These are phyloP conservation scores for Lucifuga dentata DNA, from an alignment of 2,113 vertebrate species.

Conservation along the genomic window DNA sequence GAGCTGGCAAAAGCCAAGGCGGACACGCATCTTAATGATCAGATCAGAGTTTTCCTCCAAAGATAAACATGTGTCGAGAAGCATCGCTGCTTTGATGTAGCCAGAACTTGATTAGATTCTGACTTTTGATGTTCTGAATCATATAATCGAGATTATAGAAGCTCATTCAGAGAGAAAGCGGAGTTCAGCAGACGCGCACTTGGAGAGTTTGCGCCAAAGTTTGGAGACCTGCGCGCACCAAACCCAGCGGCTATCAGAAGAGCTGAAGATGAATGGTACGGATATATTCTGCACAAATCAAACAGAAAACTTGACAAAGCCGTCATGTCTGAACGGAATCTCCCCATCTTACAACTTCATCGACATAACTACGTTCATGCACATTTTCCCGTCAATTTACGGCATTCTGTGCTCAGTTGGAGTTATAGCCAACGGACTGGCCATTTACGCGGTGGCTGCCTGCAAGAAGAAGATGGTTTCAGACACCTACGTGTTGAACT, in stretches of 20 bases:
- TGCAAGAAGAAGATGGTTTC: constrained; percentile 87
- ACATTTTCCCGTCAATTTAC: constrained; percentile 84
- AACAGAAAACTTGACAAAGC: constrained; percentile 50
- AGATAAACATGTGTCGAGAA: constrained; percentile 18
- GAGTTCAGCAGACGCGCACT: background rate
- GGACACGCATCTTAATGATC: constrained; percentile 24
- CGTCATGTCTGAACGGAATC: constrained; percentile 58
- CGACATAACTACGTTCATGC: constrained; percentile 83
- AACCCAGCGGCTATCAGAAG: no score
- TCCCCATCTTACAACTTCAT: constrained; percentile 44
- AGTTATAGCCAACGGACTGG: constrained; percentile 83
- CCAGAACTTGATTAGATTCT: background rate
- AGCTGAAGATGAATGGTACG: constrained; percentile 81
- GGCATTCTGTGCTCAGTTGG: constrained; percentile 83
- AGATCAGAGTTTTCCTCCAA: constrained; percentile 30
- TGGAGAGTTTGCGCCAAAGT: constrained; percentile 35
- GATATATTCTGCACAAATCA: constrained; percentile 59
- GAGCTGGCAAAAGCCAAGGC: constrained; percentile 23
- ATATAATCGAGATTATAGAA: background rate
- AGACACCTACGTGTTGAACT: constrained; percentile 85
- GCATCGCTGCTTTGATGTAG: background rate
- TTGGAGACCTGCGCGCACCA: no score
- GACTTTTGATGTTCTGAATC: background rate
- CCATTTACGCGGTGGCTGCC: constrained; percentile 83
- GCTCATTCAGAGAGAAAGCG: background rate